A percentile compares a stretch with the other conserved stretches of the same genome.
phyloP scores from a whole-genome alignment of 2,888 invertebrate species.

The Tineola bisselliella region DNA sequence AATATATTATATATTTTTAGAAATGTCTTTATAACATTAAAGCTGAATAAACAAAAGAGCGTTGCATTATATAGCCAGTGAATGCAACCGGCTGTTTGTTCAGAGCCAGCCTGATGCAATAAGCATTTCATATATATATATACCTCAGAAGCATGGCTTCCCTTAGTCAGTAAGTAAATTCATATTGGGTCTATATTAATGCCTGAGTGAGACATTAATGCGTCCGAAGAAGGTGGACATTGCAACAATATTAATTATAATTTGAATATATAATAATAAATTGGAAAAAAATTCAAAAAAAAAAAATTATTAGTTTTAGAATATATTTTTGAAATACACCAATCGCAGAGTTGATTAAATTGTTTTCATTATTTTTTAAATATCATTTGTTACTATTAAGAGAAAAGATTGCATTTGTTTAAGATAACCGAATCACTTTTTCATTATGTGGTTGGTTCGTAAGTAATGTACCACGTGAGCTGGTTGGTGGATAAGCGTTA shows the following conservation, averaged over 20 bases:
- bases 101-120: background rate
- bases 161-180: constrained; percentile 44
- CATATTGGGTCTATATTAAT: constrained; percentile 30
- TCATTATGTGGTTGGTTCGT: background rate
- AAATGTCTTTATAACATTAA: background rate
- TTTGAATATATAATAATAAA: background rate
- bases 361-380: background rate
- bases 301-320: background rate
- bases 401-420: background rate
- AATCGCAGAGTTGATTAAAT: background rate
- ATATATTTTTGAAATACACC: background rate
- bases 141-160: constrained; percentile 57
- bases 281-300: background rate
- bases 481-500: background rate
- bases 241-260: background rate
- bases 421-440: background rate
- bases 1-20: background rate
- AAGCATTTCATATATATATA: constrained; percentile 21
- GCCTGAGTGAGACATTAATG: background rate
- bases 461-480: background rate
- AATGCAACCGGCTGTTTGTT: background rate
- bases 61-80: background rate
- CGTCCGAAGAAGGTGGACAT: background rate
- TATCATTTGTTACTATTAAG: background rate
- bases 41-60: background rate